Evolutionary conservation across 2,888 invertebrate species (phyloP), one percentile per base, ranked within the genome.

Genomic region (Frankliniella fusca): DNA sequence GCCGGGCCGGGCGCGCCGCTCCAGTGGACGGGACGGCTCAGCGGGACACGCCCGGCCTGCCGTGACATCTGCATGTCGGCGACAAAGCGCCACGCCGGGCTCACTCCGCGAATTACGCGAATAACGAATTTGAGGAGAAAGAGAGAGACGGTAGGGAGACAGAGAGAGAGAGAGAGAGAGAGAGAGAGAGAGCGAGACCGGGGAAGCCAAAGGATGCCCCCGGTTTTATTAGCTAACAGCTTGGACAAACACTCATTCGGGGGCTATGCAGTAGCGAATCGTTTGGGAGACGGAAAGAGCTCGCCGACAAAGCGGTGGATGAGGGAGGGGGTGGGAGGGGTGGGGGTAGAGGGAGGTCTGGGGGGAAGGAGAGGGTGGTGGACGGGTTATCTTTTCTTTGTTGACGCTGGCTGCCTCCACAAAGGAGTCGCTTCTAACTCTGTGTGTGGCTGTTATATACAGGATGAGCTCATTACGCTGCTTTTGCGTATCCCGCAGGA

Each of bases 391-490:
- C 70, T 76, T 76, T 23, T 27, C 70, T 76, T 76, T 76, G 70
- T 76, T 76, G 70, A 76, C 70, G 23, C 70, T 76, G 70, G 70
- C 70, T 70, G 15, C 15, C 54, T 70, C 70, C 70, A 70, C 70
- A 70, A 70, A 70, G 70, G 70, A 11, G 11, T 23, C 27, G 70
- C 70, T 5, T 23, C 70, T 61, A 61, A 61, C 61, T 18, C 61
- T 61, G 7, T 61, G 61, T 18, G 61, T 61, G 61, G 61, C 61
- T 61, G 20, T 18, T 54, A 54, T 54, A 54, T 54, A 54, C 23
- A 27, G 70, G 70, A 76, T 76, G 70, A 76, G 70, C 70, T 76
- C 70, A 76, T 76, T 76, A 76, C 70, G 27, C 54, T 38, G 70
- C n/a, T 27, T 76, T 76, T 76, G 70, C 61, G 20, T 38, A 38